phyloP scores from a whole-genome alignment of 2,113 vertebrate genomes.

The Rattus norvegicus region GRCr8 NC_086022.1:133080501-133081000 shows the following conservation, averaged over 20 bases:
- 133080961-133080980: neutral
- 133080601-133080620: neutral
- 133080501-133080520: neutral
- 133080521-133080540: neutral
- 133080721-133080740: neutral
- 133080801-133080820: neutral
- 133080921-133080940: neutral
- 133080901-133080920: neutral
- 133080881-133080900: neutral
- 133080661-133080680: neutral
- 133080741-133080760: neutral
- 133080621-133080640: neutral
- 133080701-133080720: accelerated
- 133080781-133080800: neutral
- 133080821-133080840: too few relatives aligned
- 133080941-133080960: neutral
- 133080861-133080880: neutral
- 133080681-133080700: neutral
- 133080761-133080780: neutral
- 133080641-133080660: neutral
- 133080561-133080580: neutral
- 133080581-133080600: neutral
- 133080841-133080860: neutral
- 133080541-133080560: neutral
- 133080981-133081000: neutral